Base-by-base conservation (phyloP, 1,140 invertebrate genomes). In the Paraescarpia echinospica region DNA sequence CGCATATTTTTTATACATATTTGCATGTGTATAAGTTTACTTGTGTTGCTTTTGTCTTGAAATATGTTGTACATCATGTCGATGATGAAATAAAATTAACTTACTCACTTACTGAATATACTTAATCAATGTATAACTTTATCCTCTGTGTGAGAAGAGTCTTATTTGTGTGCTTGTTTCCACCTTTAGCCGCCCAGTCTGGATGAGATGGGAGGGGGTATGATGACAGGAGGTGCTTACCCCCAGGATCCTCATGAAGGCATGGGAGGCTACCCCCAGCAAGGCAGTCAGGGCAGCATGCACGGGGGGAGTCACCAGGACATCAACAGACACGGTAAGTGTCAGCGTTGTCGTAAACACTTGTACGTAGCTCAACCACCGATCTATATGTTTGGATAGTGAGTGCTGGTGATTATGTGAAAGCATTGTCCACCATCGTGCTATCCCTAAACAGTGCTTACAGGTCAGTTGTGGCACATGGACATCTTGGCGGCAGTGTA, bases 261-360 rank as follows among this genome's bases (percentile, higher is more conserved):
- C 34, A 33, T 33, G 35, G 91, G 48, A 33, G 91, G 35, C 41
- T 35, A 48, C 41, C 35, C 51, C 18, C 92, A 34, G 22, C 33
- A 33, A 1, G 34, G 89, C 34, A 59, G 59, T 91, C 91, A 33
- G n/a, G 51, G 77, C 91, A 93, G 90, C 48, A 59, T 93, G 41
- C 34, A 89, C n/a, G 89, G 91, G 34, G 35, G 90, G 6, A 35
- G n/a, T 92, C 51, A 93, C 22, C 91, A 34, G 48, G 48, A 34
- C 48, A 35, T 33, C 34, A 51, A 91, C 48, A 92, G 92, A 33
- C 35, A 89, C 33, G 35, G 77, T 89, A 33, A 34, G 34, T 90
- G 9, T 6, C 41, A 41, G 22, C 27, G 59, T 12, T 4, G 27
- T 77, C 22, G 4, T 77, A 12, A 77, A 77, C 22, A 77, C 59